Conservation (phyloP, 2,113 vertebrate species). For the Amia ocellicauda region DNA sequence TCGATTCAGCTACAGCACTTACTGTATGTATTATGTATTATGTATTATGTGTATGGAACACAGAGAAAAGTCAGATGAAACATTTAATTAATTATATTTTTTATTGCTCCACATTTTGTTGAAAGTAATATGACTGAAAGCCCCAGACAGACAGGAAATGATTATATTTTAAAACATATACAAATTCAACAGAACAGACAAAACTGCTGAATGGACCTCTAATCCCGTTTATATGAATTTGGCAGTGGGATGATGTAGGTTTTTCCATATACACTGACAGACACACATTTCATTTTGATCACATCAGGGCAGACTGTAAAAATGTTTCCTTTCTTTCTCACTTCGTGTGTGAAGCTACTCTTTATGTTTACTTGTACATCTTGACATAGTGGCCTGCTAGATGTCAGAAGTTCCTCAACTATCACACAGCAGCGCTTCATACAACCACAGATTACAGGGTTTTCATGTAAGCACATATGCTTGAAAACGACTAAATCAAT, state of each 20-base stretch:
- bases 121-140: slow-evolving; percentile 3
- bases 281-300: too few species aligned
- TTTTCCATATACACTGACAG: slow-evolving; percentile 5
- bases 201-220: too few species aligned
- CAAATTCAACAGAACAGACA: slow-evolving; percentile 3
- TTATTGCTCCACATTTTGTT: slow-evolving; percentile 7
- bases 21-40: too few species aligned
- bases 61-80: too few species aligned
- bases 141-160: not conserved
- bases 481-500: not conserved
- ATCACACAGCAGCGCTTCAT: too few species aligned
- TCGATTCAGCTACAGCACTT: too few species aligned
- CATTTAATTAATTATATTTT: slow-evolving; percentile 6
- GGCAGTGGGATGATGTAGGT: slow-evolving; percentile 1
- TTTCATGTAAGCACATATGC: too few species aligned
- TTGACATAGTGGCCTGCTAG: slow-evolving; percentile 6
- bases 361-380: slow-evolving; percentile 4
- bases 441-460: too few species aligned
- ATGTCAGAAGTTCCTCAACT: slow-evolving; percentile 3
- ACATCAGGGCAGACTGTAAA: too few species aligned
- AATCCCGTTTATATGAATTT: not conserved
- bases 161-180: slow-evolving; percentile 4
- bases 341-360: too few species aligned
- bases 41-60: too few species aligned
- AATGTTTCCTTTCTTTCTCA: too few species aligned